These are phyloP conservation scores for Holotrichia oblita DNA, from an alignment of 1,140 invertebrate genomes.

Conservation along the genomic window DNA sequence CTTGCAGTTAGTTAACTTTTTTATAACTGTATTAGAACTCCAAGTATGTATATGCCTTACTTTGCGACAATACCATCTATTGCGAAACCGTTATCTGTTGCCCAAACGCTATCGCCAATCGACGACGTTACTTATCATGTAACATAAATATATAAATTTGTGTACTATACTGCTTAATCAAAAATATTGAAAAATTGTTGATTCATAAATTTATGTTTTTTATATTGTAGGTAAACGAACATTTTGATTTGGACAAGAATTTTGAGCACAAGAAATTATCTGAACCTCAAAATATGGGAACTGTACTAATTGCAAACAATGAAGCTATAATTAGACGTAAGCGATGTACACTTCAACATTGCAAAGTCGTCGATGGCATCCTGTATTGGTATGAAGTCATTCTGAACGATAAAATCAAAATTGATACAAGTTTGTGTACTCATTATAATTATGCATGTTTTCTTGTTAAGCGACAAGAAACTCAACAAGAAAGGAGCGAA, in stretches of 20 bases:
- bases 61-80: too few relatives aligned
- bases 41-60: too few relatives aligned
- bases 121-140: too few relatives aligned
- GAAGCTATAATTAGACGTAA: not conserved
- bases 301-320: not conserved
- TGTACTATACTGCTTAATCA: too few relatives aligned
- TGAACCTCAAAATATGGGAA: not conserved
- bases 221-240: constrained; percentile 42
- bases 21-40: too few relatives aligned
- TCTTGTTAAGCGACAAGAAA: constrained; percentile 21
- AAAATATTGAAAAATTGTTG: too few relatives aligned
- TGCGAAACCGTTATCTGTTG: too few relatives aligned
- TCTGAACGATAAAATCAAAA: constrained; percentile 16
- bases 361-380: constrained; percentile 41
- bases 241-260: constrained; percentile 31
- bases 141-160: too few relatives aligned
- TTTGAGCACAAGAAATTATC: not conserved
- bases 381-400: constrained; percentile 43
- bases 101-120: too few relatives aligned
- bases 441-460: constrained; percentile 43
- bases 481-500: not conserved
- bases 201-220: not conserved
- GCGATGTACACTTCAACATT: not conserved
- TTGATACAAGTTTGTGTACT: constrained; percentile 33
- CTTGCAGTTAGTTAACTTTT: too few relatives aligned